These are phyloP conservation scores for Anthrax anthrax DNA, from an alignment of 2,888 invertebrate species.

Conservation along the genomic window DNA sequence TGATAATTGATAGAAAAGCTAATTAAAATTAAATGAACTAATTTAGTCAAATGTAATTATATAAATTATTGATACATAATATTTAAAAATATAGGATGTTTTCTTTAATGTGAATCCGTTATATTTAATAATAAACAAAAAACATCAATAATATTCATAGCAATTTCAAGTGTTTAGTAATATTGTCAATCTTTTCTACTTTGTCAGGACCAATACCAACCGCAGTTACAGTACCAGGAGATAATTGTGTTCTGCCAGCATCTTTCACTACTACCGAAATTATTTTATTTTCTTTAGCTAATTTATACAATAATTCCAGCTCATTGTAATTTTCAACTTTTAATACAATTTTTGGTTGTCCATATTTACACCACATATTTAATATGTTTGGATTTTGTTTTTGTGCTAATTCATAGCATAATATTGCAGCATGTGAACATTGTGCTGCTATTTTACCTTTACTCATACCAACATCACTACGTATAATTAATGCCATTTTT, in stretches of 20 bases:
- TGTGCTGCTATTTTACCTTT: conserved; percentile 68
- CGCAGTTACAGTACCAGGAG: conserved; percentile 51
- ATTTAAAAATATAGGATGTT: too few relatives aligned
- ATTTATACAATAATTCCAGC: conserved; percentile 37
- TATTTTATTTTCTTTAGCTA: conserved; percentile 39
- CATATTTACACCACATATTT: conserved; percentile 46
- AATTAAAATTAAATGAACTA: too few relatives aligned
- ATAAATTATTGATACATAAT: too few relatives aligned
- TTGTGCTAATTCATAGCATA: conserved; percentile 44
- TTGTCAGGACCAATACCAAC: conserved; percentile 61
- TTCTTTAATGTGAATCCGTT: too few relatives aligned
- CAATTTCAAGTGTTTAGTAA: conserved; percentile 50
- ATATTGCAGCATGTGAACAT: conserved; percentile 63
- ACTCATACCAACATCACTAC: conserved; percentile 60
- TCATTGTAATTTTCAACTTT: conserved; percentile 40
- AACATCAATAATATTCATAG: too few relatives aligned
- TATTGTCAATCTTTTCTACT: conserved; percentile 39
- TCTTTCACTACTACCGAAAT: conserved; percentile 46
- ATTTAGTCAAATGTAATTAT: too few relatives aligned
- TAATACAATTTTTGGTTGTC: conserved; percentile 64
- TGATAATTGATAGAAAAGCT: too few relatives aligned
- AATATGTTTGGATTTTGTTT: conserved; percentile 34
- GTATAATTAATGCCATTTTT: conserved; percentile 63
- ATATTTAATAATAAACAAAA: too few relatives aligned
- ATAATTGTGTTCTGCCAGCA: conserved; percentile 59